Conservation (phyloP, 1,140 invertebrate genomes). For the Triops longicaudatus region DNA sequence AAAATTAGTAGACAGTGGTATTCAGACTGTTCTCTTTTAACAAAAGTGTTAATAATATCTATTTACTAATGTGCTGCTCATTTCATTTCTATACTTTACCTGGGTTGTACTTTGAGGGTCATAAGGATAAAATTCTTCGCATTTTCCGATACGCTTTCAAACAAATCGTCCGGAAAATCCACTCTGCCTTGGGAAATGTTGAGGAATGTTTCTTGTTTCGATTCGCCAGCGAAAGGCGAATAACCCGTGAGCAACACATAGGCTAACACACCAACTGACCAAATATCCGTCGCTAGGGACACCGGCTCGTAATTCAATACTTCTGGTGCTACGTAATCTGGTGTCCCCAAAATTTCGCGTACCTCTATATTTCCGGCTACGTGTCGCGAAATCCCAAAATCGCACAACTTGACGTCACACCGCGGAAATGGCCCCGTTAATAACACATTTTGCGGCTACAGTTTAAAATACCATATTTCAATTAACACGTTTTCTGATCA, state of each 20-base stretch:
- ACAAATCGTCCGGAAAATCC: constrained; percentile 82
- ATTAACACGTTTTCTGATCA: no score
- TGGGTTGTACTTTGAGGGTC: constrained; percentile 74
- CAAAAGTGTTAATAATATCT: no score
- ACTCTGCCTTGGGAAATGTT: constrained; percentile 87
- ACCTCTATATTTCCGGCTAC: constrained; percentile 46
- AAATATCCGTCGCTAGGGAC: constrained; percentile 84
- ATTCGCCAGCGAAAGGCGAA: constrained; percentile 87
- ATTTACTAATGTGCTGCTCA: no score
- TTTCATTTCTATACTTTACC: no score
- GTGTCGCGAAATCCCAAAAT: constrained; percentile 48
- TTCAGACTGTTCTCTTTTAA: no score
- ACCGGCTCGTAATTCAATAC: constrained; percentile 90
- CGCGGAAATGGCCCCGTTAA: constrained; percentile 37
- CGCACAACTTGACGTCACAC: constrained; percentile 47
- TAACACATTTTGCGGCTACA: constrained; percentile 49
- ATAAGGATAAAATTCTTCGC: constrained; percentile 80
- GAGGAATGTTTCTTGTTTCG: constrained; percentile 86
- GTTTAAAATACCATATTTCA: not conserved
- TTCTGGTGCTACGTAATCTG: constrained; percentile 83
- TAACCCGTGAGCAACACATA: constrained; percentile 87
- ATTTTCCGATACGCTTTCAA: constrained; percentile 67
- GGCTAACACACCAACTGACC: constrained; percentile 83
- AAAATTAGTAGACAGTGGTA: no score
- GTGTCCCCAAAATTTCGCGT: constrained; percentile 48